phyloP scores from a whole-genome alignment of 1,140 invertebrate genomes.

The Aphaenogaster ashmeadi region DNA sequence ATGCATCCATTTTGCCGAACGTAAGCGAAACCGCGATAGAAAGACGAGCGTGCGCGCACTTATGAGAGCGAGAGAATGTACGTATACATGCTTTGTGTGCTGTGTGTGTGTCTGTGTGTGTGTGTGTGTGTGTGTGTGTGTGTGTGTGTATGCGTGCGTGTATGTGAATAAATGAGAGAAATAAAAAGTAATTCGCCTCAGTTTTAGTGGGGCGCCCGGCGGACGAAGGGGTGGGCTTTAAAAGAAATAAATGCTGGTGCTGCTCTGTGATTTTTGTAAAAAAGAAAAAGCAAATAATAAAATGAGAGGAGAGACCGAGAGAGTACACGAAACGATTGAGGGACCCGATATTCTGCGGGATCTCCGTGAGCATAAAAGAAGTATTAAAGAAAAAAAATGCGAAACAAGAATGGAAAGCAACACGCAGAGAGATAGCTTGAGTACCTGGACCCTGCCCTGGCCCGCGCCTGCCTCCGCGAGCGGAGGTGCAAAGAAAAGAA shows the following conservation, averaged over 20 bases:
- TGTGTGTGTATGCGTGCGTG: not conserved
- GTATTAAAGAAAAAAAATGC: constrained; percentile 16
- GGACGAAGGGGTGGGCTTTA: constrained; percentile 82
- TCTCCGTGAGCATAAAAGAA: constrained; percentile 36
- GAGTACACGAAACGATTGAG: constrained; percentile 31
- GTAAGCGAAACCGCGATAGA: constrained; percentile 48
- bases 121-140: not conserved
- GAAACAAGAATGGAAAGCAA: constrained; percentile 48
- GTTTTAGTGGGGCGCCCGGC: constrained; percentile 82
- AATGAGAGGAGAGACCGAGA: constrained; percentile 60
- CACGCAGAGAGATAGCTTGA: constrained; percentile 82
- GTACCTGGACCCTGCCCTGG: constrained; percentile 85
- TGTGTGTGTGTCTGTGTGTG: not conserved
- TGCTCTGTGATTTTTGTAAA: constrained; percentile 86
- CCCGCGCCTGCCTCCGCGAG: constrained; percentile 78
- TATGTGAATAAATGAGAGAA: constrained; percentile 42
- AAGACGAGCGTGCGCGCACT: constrained; percentile 5
- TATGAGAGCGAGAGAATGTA: not conserved
- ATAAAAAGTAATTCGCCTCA: constrained; percentile 73
- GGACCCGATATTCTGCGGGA: constrained; percentile 27
- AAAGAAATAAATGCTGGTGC: constrained; percentile 84
- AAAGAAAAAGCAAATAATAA: constrained; percentile 74
- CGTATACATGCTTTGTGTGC: not conserved
- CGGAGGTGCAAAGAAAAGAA: constrained; percentile 65
- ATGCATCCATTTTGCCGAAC: constrained; percentile 67